phyloP scores from a whole-genome alignment of 1,140 invertebrate species.

The Trachymyrmex cornetzi region DNA sequence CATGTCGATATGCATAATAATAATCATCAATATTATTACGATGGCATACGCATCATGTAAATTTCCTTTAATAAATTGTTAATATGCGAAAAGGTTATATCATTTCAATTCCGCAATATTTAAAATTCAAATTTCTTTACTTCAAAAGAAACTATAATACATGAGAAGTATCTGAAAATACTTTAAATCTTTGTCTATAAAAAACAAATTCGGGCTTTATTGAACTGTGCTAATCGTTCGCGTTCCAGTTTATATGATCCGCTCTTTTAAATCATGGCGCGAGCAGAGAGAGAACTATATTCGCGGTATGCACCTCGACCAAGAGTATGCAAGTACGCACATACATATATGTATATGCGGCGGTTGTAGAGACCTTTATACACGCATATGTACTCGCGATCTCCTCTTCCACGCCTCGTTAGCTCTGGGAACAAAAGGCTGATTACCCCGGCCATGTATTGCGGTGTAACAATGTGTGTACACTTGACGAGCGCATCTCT shows the following conservation, averaged over 20 bases:
- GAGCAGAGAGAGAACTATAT: conserved; percentile 3
- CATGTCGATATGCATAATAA: conserved; percentile 9
- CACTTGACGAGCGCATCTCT: conserved; percentile 44
- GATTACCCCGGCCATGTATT: conserved; percentile 72
- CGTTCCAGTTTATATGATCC: neutral
- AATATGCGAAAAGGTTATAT: neutral
- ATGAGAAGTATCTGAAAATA: neutral
- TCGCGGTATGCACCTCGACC: neutral
- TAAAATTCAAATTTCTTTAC: neutral
- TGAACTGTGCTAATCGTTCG: neutral
- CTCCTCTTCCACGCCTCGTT: conserved; percentile 71
- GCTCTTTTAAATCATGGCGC: neutral
- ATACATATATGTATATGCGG: neutral
- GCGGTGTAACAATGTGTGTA: conserved; percentile 37
- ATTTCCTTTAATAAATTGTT: neutral
- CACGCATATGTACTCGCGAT: conserved; percentile 15
- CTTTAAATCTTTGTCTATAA: neutral
- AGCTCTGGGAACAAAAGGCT: conserved; percentile 73
- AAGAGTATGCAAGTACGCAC: neutral
- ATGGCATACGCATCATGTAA: neutral
- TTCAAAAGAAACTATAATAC: neutral
- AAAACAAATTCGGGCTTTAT: neutral
- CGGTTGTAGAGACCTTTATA: conserved; percentile 11
- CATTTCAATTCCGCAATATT: neutral
- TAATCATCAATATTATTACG: neutral